Evolutionary conservation across 2,113 vertebrate genomes (phyloP).

Genomic region (Notarius quadriscutis): DNA sequence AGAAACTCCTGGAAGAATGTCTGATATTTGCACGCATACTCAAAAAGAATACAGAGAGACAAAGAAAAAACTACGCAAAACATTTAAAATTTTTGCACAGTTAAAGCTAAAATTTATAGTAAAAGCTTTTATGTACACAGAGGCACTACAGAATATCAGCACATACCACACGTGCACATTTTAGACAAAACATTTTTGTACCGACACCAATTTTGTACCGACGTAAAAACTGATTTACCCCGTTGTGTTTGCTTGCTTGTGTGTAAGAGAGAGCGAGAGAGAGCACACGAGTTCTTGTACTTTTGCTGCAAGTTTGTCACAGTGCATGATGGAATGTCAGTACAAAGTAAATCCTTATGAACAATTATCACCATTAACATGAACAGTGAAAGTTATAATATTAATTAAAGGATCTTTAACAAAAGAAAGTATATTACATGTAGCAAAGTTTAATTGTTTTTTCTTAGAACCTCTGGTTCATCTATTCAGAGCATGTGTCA

Average conservation of each 20-base stretch:
- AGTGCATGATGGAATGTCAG: constrained; percentile 13
- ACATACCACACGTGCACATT: neutral
- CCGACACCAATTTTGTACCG: neutral
- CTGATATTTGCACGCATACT: constrained; percentile 29
- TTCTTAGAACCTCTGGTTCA: constrained; percentile 18
- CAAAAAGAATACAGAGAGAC: neutral
- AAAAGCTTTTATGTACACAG: neutral
- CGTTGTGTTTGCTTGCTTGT: neutral
- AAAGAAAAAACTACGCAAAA: neutral
- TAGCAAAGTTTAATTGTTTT: neutral
- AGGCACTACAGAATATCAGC: neutral
- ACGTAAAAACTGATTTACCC: neutral
- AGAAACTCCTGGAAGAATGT: constrained; percentile 22
- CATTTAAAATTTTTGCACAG: neutral
- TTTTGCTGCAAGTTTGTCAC: neutral
- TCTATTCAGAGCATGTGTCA: constrained; percentile 33
- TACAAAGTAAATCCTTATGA: neutral
- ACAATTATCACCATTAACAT: constrained; percentile 39
- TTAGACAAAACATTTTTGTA: neutral
- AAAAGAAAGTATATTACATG: constrained; percentile 49
- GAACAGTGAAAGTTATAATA: constrained; percentile 19
- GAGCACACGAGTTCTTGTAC: neutral
- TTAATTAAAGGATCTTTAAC: constrained; percentile 58
- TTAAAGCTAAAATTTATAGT: neutral
- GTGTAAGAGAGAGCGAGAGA: neutral